Evolutionary conservation across 2,113 vertebrate genomes (phyloP).

Genomic region (Rhabdomys dilectus): DNA sequence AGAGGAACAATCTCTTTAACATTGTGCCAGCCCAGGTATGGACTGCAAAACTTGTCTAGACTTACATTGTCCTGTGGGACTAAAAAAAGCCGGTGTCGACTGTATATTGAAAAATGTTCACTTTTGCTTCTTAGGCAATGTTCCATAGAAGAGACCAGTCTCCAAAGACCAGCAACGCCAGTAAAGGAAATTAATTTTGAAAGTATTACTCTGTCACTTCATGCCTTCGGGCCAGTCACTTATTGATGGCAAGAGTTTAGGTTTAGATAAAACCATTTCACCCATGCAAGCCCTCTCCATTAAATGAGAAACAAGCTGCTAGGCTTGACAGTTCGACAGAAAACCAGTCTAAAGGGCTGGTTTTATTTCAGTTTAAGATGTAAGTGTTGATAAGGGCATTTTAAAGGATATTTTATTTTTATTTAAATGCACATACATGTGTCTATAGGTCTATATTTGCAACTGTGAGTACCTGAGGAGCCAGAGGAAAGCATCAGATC

Average conservation of each 20-base stretch:
- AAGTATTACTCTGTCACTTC: conserved; percentile 93
- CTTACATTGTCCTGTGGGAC: conserved; percentile 73
- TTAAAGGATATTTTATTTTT: neutral
- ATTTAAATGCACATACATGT: neutral
- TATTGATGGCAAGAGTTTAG: conserved; percentile 88
- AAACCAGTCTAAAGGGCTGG: conserved; percentile 88
- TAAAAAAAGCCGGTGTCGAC: conserved; percentile 75
- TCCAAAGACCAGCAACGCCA: conserved; percentile 89
- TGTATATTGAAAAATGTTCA: conserved; percentile 87
- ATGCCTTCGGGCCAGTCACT: conserved; percentile 91
- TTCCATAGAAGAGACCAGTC: conserved; percentile 88
- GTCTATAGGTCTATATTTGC: neutral
- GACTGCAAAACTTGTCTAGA: conserved; percentile 72
- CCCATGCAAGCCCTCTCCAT: conserved; percentile 91
- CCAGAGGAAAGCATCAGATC: neutral
- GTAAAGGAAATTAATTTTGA: conserved; percentile 97
- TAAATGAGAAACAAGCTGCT: conserved; percentile 89
- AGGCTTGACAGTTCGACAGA: conserved; percentile 92
- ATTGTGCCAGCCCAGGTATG: conserved; percentile 24
- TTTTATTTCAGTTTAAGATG: conserved; percentile 86
- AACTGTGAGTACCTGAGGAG: neutral
- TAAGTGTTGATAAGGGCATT: conserved; percentile 72
- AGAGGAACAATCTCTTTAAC: neutral
- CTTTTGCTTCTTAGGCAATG: conserved; percentile 86
- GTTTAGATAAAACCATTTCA: conserved; percentile 93